Base-by-base conservation (phyloP, 2,888 invertebrate species). In the Watsonalla cultraria region DNA sequence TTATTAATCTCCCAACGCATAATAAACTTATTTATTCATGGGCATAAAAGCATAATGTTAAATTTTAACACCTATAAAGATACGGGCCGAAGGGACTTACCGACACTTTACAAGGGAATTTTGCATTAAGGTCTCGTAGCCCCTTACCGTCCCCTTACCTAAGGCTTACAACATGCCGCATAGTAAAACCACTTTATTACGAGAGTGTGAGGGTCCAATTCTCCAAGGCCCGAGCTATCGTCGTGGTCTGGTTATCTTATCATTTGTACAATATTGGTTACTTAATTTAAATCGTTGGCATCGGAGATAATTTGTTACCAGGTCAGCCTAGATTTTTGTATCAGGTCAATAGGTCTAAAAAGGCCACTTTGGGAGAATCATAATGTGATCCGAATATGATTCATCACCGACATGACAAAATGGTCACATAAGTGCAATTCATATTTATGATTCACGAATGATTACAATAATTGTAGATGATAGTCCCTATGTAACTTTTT, bases 51-150 rank as follows among this genome's bases (percentile, higher is more conserved):
- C 47, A 54, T 57, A 56, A 52, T 63, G 66, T 62, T 57, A 70
- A 65, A 68, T 69, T 69, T 66, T 53, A 64, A 60, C 60, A 61
- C 54, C 56, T 61, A 63, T 72, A 72, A 73, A 70, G 67, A 61
- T 64, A 66, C 65, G 60, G 57, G 61, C 55, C 57, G 59, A 57
- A 58, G 58, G 62, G 54, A 54, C 60, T 57, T 61, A 11, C 5
- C 11, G 7, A 52, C 54, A 58, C 54, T 62, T 60, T 58, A 58
- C 61, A 61, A 58, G 62, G 59, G 61, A 59, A 57, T 42, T 61
- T 55, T 59, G 52, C 54, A 62, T 62, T 66, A 60, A 62, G 59
- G 60, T 63, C 59, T 59, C 59, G 53, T 60, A 64, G 58, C 58
- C 9, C 24, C 60, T 54, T 56, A 64, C 68, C 55, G 61, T 56